Evolutionary conservation across 1,140 invertebrate genomes (phyloP).

Genomic region (Drosophila obscura): DNA sequence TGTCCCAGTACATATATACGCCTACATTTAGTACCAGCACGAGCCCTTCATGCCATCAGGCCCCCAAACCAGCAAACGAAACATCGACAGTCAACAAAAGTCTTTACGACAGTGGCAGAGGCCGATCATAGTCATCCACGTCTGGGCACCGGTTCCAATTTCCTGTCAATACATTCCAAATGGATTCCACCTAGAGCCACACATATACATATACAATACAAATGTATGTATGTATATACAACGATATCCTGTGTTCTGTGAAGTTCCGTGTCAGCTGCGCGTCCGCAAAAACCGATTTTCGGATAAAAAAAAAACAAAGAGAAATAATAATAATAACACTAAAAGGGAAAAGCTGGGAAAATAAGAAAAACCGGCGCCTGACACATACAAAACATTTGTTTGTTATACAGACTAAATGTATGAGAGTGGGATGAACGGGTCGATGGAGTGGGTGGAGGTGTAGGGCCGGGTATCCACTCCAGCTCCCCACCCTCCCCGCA

Average conservation of each 20-base stretch:
- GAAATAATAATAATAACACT: conserved; percentile 52
- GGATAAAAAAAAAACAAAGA: conserved; percentile 66
- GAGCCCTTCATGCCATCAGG: conserved; percentile 19
- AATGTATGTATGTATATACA: neutral
- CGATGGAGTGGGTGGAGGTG: neutral
- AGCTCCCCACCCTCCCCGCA: neutral
- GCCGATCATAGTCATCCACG: neutral
- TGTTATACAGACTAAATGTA: conserved; percentile 48
- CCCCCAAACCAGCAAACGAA: conserved; percentile 2
- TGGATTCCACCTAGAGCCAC: conserved; percentile 22
- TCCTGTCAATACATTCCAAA: conserved; percentile 73
- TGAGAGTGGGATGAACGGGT: conserved; percentile 27
- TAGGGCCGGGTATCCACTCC: conserved; percentile 1
- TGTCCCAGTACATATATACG: conserved; percentile 24
- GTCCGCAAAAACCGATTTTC: conserved; percentile 73
- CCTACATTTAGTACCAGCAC: conserved; percentile 65
- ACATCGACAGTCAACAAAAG: too few species aligned
- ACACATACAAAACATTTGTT: conserved; percentile 63
- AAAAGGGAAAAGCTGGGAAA: conserved; percentile 27
- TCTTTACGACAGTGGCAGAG: too few species aligned
- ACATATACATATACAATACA: conserved; percentile 5
- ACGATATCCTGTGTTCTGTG: neutral
- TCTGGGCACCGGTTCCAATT: conserved; percentile 65
- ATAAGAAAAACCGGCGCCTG: conserved; percentile 59
- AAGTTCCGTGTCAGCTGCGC: conserved; percentile 67